phyloP scores from a whole-genome alignment of 1,140 invertebrate species.

The Zaprionus inermis region DNA sequence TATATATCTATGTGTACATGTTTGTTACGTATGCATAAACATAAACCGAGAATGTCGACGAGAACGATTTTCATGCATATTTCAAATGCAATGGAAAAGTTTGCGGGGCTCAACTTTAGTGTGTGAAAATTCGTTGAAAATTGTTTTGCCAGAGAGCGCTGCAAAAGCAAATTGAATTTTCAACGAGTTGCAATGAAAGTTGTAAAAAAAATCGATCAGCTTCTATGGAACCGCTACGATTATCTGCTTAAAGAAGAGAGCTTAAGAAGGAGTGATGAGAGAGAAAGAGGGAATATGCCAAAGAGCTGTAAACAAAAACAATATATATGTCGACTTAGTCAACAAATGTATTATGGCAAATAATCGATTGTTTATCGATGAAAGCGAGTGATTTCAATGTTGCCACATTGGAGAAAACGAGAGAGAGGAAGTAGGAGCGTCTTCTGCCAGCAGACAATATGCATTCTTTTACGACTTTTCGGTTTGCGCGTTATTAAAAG shows the following conservation, averaged over 20 bases:
- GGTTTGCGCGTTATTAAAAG: too few species aligned
- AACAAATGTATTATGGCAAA: background rate
- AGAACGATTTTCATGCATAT: slow-evolving; percentile 7
- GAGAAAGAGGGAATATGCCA: background rate
- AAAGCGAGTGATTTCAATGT: background rate
- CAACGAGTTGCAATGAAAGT: background rate
- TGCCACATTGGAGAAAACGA: background rate
- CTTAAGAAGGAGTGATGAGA: background rate
- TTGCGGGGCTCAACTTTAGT: slow-evolving; percentile 1
- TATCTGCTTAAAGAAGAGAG: background rate
- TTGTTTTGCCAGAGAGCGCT: slow-evolving; percentile 1
- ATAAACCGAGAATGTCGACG: background rate
- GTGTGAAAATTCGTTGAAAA: slow-evolving; percentile 2
- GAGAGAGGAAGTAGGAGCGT: background rate
- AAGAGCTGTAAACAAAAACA: background rate
- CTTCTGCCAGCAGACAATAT: too few species aligned
- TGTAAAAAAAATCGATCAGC: background rate
- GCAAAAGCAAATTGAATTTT: slow-evolving; percentile 4
- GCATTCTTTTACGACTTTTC: too few species aligned
- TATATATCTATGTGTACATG: too few species aligned
- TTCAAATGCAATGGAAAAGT: slow-evolving; percentile 1
- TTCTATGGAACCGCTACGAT: background rate
- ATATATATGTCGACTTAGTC: background rate
- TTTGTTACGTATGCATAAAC: background rate
- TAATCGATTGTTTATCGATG: background rate